Evolutionary conservation across 1,140 invertebrate species (phyloP), one percentile per base, ranked within the genome.

Genomic region (Anastrepha ludens): DNA sequence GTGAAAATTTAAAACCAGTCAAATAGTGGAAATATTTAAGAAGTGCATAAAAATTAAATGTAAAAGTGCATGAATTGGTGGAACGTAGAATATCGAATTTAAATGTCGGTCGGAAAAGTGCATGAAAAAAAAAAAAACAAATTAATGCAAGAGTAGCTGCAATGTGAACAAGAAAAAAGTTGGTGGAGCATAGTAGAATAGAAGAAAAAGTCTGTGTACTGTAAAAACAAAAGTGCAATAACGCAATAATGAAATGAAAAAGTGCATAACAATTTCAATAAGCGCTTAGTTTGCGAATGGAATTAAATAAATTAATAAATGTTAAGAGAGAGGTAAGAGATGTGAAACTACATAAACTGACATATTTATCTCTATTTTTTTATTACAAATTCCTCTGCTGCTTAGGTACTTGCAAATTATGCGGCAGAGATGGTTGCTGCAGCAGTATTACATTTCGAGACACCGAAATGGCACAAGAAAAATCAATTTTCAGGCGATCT

Each of bases 401-500:
- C 50, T 55, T 62, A 29, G 13, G 60, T 13, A 13, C 41, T 44
- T 41, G 41, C 4, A 74, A 15, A 74, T 47, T 74, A 4, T 47
- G 44, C n/a, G 11, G 9, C 3, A 41, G 17, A 74, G 41, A 44
- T 74, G 41, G 67, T 13, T 44, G 29, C 13, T 17, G 67, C 39
- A 74, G 67, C 67, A 47, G 67, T n/a, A 17, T 15, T n/a, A 41
- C 39, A 41, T 44, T 74, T 47, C 67, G 39, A 47, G 41, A 17
- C 39, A 74, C 15, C 41, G 41, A 74, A 44, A 44, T 47, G 67
- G 41, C 44, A 74, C 67, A 74, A 74, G 67, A 74, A 74, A 74
- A 74, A 74, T 74, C 67, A 74, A 74, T 74, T 74, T 74, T 74
- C 67, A 44, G 67, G 67, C 67, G 67, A 74, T 47, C 67, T 74